Evolutionary conservation across 2,888 invertebrate species (phyloP), one percentile per base, ranked within the genome.

Genomic region (Mystacides longicornis): DNA sequence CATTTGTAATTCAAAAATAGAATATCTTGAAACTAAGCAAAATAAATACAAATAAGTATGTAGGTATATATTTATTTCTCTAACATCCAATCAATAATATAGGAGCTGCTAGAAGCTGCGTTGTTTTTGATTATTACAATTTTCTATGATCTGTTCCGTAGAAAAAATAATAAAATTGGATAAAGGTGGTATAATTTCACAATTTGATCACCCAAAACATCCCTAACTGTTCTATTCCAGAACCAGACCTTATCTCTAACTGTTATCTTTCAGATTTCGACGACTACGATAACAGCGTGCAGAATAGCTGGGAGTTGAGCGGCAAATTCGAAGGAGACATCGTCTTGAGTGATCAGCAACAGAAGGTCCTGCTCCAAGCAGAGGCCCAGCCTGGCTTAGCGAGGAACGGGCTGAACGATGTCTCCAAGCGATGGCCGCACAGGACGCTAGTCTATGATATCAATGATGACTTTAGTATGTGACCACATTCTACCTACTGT

Each of bases 281-380:
- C 21, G 58, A 59, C 11, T n/a, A 57, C 1, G 27, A 27, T 2
- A 53, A 49, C 27, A 27, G 23, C 3, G 50, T 14, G 14, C 58
- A 62, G 42, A 63, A 64, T 23, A 37, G 59, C 5, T 64, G 64
- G 59, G 75, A 75, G 63, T 65, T 70, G 14, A 77, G 77, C 18
- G 68, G 72, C 5, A 65, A 73, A 56, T 77, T 77, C 59, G 78
- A 79, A 65, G 78, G 79, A 2, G 79, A 79, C 55, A 78, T 79
- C 68, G 3, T 77, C 49, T 60, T 77, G 52, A 69, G 69, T 5
- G 57, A 64, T 9, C 52, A 56, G 19, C 76, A 77, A 61, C 64
- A 63, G 55, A 56, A 63, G 52, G 71, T 68, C 1, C 64, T 73
- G 5, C 62, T 62, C 1, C 61, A 64, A 1, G 71, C 70, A 0